Conservation (phyloP, 2,113 vertebrate genomes). For the Orthonyx spaldingii region DNA sequence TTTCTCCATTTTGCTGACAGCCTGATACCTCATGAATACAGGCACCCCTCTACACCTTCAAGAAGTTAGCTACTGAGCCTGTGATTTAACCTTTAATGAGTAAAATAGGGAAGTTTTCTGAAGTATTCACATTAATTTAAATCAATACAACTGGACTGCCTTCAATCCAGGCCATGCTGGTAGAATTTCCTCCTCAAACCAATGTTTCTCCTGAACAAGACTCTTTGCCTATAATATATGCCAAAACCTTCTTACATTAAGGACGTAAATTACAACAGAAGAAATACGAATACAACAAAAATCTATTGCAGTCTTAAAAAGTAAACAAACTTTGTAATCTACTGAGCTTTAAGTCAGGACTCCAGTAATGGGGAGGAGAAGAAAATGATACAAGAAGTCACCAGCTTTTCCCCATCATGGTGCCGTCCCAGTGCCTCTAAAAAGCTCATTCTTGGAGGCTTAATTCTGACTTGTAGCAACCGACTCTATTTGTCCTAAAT, state of each 20-base stretch:
- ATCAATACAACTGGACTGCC: neutral
- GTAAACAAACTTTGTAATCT: neutral
- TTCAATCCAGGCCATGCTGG: neutral
- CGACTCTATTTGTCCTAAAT: constrained; percentile 58
- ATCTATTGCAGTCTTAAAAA: neutral
- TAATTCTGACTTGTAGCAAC: constrained; percentile 59
- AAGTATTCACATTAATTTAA: neutral
- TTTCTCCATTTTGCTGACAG: neutral
- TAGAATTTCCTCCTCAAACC: neutral
- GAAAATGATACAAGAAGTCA: neutral
- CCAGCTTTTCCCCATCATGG: neutral
- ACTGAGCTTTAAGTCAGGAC: neutral
- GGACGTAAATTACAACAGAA: neutral
- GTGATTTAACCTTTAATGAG: neutral
- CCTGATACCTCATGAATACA: neutral
- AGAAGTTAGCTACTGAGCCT: neutral
- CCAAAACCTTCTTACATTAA: neutral
- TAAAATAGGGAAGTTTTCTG: neutral
- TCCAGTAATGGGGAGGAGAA: neutral
- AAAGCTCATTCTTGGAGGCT: constrained; percentile 29
- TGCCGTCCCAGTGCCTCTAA: constrained; percentile 13
- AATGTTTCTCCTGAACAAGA: neutral
- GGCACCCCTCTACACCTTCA: neutral
- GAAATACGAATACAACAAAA: neutral
- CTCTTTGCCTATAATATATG: neutral